Evolutionary conservation across 2,113 vertebrate genomes (phyloP), one percentile per base, ranked within the genome.

Genomic region (Hippocampus abdominalis): DNA sequence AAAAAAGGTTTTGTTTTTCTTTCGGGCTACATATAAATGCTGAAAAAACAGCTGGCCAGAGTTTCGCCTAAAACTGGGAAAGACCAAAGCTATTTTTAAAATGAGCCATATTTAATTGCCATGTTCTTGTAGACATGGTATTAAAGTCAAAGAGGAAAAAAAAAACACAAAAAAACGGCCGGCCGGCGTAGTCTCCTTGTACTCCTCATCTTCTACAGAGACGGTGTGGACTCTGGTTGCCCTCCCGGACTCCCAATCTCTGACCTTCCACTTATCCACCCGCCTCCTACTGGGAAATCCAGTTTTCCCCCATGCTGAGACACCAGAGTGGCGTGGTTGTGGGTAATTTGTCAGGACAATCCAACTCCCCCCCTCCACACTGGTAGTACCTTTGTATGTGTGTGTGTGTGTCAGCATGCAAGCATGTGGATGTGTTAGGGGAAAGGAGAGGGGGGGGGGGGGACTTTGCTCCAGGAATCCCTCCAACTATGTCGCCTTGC

Each of bases 321-420:
- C 78, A 80, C 78, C 53, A 25, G 63, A 79, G 76, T 82, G 80
- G 70, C 8, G 69, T 67, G 75, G 84, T 88, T 88, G 89, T 80
- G 74, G 81, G 87, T 88, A 86, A 92, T 91, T 91, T 90, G 84
- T 90, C 78, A 86, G 85, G 76, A 76, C 73, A 72, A 79, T 81
- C 81, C 74, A 77, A 81, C 81, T 86, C 81, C 79, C 81, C 79
- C 77, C 66, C 32, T 36, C 32, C 32, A 36, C 32, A 64, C 69
- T 64, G 75, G 73, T 81, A 71, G 59, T 82, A 69, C 59, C 66
- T 72, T 59, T 46, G 66, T 72, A 70, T 81, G 70, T 44, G 49
- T 72, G 72, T 81, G 70, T 27, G 77, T 77, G 75, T 84, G 79
- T 83, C 79, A 85, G 79, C 73, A 73, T 65, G 74, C 78, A 83